Evolutionary conservation across 2,113 vertebrate species (phyloP).

Genomic region (Sphyrna mokarran): DNA sequence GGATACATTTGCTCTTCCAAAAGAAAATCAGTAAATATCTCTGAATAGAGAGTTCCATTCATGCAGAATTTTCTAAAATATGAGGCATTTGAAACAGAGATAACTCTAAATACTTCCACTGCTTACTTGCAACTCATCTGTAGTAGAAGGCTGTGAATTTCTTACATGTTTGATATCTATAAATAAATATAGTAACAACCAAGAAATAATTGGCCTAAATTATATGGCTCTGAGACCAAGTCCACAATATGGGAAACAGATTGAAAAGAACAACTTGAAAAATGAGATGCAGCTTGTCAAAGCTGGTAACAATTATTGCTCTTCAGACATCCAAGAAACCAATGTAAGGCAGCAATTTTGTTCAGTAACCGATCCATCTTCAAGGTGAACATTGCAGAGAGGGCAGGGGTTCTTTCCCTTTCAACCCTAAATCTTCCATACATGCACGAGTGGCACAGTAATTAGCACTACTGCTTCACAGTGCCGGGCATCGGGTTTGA

Average conservation of each 20-base stretch:
- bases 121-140: not conserved
- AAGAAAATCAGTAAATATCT: not conserved
- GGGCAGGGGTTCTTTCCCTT: not conserved
- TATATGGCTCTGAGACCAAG: not conserved
- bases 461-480: too few species aligned
- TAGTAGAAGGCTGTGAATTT: not conserved
- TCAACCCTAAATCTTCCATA: not conserved
- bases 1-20: not conserved
- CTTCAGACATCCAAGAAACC: not conserved
- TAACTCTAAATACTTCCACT: not conserved
- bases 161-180: not conserved
- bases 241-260: not conserved
- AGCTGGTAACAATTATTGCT: constrained; percentile 13
- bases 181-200: not conserved
- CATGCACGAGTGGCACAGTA: too few species aligned
- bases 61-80: not conserved
- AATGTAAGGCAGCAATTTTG: not conserved
- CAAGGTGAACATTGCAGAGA: not conserved
- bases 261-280: not conserved
- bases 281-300: not conserved
- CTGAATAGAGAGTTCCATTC: not conserved
- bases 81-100: not conserved
- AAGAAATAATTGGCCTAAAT: not conserved
- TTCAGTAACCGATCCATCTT: not conserved
- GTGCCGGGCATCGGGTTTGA: too few species aligned